A percentile compares a stretch with the other conserved stretches of the same genome.
These are phyloP conservation scores for Heliconius erato DNA, from an alignment of 2,888 invertebrate species.

Conservation along the genomic window DNA sequence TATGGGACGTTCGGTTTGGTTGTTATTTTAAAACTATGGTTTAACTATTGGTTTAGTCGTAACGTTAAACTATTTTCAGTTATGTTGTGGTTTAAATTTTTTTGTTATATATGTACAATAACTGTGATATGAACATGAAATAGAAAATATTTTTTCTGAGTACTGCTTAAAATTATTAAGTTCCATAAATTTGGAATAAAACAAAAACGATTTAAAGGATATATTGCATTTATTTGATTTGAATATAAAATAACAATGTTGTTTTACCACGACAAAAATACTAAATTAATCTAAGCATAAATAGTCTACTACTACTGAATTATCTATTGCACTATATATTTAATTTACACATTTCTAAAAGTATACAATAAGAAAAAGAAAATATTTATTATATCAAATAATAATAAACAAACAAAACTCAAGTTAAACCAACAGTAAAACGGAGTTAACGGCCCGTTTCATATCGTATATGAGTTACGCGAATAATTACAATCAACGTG, in stretches of 20 bases:
- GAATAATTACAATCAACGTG: slow-evolving; percentile 81
- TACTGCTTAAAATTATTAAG: too few species aligned
- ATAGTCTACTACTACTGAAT: too few species aligned
- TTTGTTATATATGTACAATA: too few species aligned
- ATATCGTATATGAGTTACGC: slow-evolving; percentile 70
- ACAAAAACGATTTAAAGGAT: not conserved
- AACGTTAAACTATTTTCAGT: not conserved
- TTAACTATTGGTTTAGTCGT: slow-evolving; percentile 46
- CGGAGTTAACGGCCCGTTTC: slow-evolving; percentile 47
- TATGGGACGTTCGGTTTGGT: slow-evolving; percentile 61
- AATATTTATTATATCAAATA: not conserved
- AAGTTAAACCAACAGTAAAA: slow-evolving; percentile 44
- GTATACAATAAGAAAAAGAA: not conserved
- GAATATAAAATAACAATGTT: not conserved
- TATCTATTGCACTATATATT: not conserved
- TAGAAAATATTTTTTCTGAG: too few species aligned
- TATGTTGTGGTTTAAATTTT: not conserved
- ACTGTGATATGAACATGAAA: too few species aligned
- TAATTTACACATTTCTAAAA: not conserved
- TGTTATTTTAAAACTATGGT: slow-evolving; percentile 36
- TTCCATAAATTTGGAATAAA: too few species aligned
- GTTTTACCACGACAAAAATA: not conserved
- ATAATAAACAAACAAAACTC: slow-evolving; percentile 20
- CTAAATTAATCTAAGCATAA: too few species aligned
- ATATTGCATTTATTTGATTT: not conserved